Conservation (phyloP, 2,797 vertebrate species). For the Pipistrellus pygmaeus region DNA sequence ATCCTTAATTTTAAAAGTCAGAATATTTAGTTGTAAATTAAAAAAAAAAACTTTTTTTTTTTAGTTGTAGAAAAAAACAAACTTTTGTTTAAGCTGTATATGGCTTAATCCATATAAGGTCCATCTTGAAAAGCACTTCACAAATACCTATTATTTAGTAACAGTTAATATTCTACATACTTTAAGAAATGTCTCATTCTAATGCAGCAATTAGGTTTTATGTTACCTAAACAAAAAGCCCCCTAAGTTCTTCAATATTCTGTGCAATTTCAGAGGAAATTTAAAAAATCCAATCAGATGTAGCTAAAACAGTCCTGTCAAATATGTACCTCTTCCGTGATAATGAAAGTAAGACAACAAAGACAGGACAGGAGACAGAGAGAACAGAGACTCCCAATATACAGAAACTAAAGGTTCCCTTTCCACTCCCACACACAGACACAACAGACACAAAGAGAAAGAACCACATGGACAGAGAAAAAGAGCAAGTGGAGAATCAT, state of each 20-base stretch:
- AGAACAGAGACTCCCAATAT: background rate
- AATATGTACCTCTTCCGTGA: background rate
- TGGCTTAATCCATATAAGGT: too few species aligned
- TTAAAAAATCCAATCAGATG: background rate
- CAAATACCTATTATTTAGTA: conserved; percentile 21
- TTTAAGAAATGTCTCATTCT: conserved; percentile 15
- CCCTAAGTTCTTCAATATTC: conserved; percentile 31
- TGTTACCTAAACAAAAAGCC: background rate
- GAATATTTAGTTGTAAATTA: conserved; percentile 10
- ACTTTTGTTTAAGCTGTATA: background rate
- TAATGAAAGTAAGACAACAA: background rate
- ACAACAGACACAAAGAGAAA: background rate
- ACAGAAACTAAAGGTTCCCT: background rate
- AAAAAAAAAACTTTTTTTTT: background rate
- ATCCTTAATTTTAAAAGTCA: conserved; percentile 54
- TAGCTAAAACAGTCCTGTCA: conserved; percentile 30
- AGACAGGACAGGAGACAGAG: background rate
- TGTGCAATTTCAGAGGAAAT: background rate
- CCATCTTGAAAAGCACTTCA: conserved; percentile 42
- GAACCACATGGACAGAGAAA: background rate
- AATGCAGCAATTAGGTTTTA: background rate
- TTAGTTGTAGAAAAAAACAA: background rate
- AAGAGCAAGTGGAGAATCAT: background rate
- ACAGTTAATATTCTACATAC: conserved; percentile 10
- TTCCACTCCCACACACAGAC: background rate